Conservation (phyloP, 1,140 invertebrate species). For the Condylostylus longicornis region DNA sequence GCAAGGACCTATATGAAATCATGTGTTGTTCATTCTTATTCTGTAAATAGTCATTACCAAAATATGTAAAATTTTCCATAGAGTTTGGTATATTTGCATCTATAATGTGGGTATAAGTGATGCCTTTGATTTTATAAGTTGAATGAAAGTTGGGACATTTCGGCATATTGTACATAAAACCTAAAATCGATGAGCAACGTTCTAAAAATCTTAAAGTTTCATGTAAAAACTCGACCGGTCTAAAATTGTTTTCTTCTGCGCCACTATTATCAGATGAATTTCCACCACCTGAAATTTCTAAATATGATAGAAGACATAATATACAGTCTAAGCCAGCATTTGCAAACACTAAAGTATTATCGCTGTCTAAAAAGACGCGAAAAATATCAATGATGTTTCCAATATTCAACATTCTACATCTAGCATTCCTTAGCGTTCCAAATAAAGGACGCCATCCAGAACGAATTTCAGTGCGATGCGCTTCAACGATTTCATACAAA, state of each 20-base stretch:
- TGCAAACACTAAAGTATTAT: conserved; percentile 82
- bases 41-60: conserved; percentile 31
- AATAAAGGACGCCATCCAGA: conserved; percentile 89
- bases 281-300: conserved; percentile 34
- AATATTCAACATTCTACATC: conserved; percentile 41
- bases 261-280: conserved; percentile 30
- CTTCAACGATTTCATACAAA: conserved; percentile 89
- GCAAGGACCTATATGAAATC: conserved; percentile 38
- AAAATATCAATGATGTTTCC: conserved; percentile 78
- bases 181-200: conserved; percentile 69
- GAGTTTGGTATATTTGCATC: conserved; percentile 75
- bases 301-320: conserved; percentile 59
- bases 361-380: conserved; percentile 77
- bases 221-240: conserved; percentile 55
- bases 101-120: conserved; percentile 59
- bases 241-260: conserved; percentile 26
- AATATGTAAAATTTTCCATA: conserved; percentile 42
- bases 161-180: conserved; percentile 88
- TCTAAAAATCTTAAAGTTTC: conserved; percentile 75
- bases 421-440: conserved; percentile 70
- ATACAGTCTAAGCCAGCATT: conserved; percentile 89
- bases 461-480: conserved; percentile 76
- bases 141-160: conserved; percentile 86
- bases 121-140: conserved; percentile 69
- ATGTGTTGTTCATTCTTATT: conserved; percentile 31